Percentiles rank a stretch among this genome's conserved stretches.
phyloP scores from a whole-genome alignment of 2,888 invertebrate species.

The Dorcus parallelipipedus region DNA sequence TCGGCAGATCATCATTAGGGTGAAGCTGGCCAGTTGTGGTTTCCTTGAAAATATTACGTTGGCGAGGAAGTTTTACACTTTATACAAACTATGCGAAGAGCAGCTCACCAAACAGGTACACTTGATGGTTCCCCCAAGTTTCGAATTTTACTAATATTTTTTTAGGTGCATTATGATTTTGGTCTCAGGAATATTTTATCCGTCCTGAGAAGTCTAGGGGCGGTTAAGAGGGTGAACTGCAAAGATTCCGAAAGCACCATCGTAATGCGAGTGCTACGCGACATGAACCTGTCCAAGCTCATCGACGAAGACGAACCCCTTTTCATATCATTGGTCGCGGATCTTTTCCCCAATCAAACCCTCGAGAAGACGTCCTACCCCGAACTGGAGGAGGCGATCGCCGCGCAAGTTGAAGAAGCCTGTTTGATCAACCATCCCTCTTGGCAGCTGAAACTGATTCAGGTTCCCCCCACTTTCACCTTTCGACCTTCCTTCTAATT shows the following conservation, averaged over 20 bases:
- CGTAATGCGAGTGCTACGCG: conserved; percentile 94
- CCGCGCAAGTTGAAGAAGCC: conserved; percentile 74
- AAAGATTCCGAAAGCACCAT: conserved; percentile 94
- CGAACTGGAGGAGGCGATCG: conserved; percentile 84
- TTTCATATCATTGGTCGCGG: conserved; percentile 94
- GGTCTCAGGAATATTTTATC: conserved; percentile 93
- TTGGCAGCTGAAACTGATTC: conserved; percentile 92
- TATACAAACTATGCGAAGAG: conserved; percentile 96
- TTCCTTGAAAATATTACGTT: conserved; percentile 93
- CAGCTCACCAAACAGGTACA: conserved; percentile 90
- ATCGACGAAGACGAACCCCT: conserved; percentile 97
- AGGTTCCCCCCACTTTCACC: conserved; percentile 50
- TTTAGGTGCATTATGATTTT: conserved; percentile 92
- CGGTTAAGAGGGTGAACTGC: conserved; percentile 84
- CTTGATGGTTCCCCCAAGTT: too few relatives aligned
- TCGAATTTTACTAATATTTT: conserved; percentile 4
- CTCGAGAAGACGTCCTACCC: conserved; percentile 89
- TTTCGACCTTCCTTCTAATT: not conserved
- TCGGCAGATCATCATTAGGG: conserved; percentile 93
- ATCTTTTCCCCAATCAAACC: conserved; percentile 92
- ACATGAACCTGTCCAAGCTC: conserved; percentile 96
- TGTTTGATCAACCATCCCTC: conserved; percentile 89
- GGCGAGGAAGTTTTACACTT: conserved; percentile 92
- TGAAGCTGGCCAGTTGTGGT: conserved; percentile 93
- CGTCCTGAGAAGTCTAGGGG: conserved; percentile 87